Base-by-base conservation (phyloP, 1,140 invertebrate genomes). In the Drosophila ogumai region DNA sequence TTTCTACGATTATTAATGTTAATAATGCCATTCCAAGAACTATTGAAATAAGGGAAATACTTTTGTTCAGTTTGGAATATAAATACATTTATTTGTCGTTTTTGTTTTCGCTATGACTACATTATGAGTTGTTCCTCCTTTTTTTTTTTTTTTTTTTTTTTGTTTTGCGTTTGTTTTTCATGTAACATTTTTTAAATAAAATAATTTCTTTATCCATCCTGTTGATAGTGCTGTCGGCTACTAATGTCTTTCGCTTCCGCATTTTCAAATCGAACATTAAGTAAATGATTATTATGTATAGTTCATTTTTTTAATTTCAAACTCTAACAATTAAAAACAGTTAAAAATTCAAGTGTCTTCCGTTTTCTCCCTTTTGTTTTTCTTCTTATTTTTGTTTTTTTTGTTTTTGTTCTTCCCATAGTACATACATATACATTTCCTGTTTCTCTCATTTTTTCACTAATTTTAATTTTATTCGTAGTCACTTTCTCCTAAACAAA, bases 21-120 rank as follows among this genome's bases (percentile, higher is more conserved):
- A 19, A 43, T 19, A 12, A 12, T 10, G 10, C 8, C 17, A 12
- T n/a, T 41, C 19, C 0, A 13, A 44, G 5, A 22, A 12, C 1
- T 7, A 25, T 15, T 1, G 0, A 57, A 31, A 44, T 31, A 59
- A 31, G 44, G 38, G 38, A 43, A 44, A 36, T 38, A 49, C 10
- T 3, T 36, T 69, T 6, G 13, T 72, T 52, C 68, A 52, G 31
- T 72, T 79, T 85, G 57, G 75, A 87, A 91, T 91, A 86, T 90
- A 90, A 90, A 90, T 90, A 90, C 87, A 91, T 90, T 90, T 90
- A 90, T 90, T 90, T 86, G 87, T 90, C 87, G 74, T 81, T 85
- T 55, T 79, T 80, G 28, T 67, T 73, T 67, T 81, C 65, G 63
- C 76, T 86, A 84, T 88, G 69, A 71, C 85, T 84, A 84, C 82